Base-by-base conservation (phyloP, 2,797 vertebrate species). In the Phoeniculus purpureus region DNA sequence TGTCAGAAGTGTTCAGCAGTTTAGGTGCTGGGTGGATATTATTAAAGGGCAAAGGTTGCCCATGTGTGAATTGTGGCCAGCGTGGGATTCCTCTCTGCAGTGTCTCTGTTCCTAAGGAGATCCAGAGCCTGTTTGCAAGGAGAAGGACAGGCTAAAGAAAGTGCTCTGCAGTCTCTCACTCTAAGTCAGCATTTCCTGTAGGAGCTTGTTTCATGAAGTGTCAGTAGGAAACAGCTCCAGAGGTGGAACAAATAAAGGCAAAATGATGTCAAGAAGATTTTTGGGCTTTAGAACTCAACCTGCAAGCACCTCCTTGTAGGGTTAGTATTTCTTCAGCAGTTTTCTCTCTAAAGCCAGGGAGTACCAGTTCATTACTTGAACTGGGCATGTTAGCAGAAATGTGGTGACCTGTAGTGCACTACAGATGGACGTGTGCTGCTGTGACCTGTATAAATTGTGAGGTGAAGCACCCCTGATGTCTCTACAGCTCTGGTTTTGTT, bases 401-500 rank as follows among this genome's bases (percentile, higher is more conserved):
- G 20, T 37, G 27, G 60, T 56, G 52, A 13, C 16, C 43, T 43
- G 43, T n/a, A 40, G 9, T 51, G 59, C 31, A 31, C 67, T 34
- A n/a, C 23, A 48, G 37, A 18, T 10, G 67, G 40, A 11, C 20
- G 4, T 5, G 3, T 0, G 12, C 68, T 48, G 58, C 51, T 83
- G 14, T 31, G 47, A 37, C 34, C 71, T 77, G 34, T 29, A 5
- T 21, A 0, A 10, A 34, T 32, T 20, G 40, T 21, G 27, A 67
- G 60, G 1, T 62, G 56, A 45, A 65, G 52, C n/a, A 13, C 51
- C 3, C 1, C 1, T n/a, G 50, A 0, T 40, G 4, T 1, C 20
- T 51, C 7, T 54, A 15, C 7, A 23, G 43, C 23, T 81, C 1
- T 18, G 19, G 19, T 18, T 72, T 40, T 64, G 13, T 68, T 73